Conservation (phyloP, 1,140 invertebrate genomes). For the Druon quercuslanigerum region DNA sequence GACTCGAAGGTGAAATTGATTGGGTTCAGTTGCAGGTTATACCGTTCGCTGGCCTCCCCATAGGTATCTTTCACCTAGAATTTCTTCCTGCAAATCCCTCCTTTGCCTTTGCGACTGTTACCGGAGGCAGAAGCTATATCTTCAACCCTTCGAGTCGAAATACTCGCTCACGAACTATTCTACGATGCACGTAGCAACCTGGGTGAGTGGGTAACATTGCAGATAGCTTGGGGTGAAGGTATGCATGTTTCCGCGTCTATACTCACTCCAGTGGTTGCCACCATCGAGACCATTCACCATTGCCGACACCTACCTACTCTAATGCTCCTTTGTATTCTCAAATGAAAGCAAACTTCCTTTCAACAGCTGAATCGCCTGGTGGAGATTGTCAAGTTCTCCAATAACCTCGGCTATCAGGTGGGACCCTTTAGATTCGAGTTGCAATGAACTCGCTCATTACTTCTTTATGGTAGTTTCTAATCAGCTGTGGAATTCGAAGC, state of each 20-base stretch:
- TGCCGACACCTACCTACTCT: conserved; percentile 8
- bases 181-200: conserved; percentile 44
- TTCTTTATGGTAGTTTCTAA: background rate
- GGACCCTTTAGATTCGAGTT: background rate
- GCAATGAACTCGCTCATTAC: background rate
- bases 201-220: conserved; percentile 18
- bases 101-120: conserved; percentile 46
- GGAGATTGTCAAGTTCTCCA: conserved; percentile 3
- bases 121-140: conserved; percentile 56
- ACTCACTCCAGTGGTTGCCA: conserved; percentile 26
- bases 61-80: conserved; percentile 49
- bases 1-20: background rate
- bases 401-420: background rate
- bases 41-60: background rate
- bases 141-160: conserved; percentile 57
- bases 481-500: background rate
- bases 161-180: conserved; percentile 52
- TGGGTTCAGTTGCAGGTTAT: background rate
- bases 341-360: conserved; percentile 33
- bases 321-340: conserved; percentile 36
- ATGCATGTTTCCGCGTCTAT: conserved; percentile 38
- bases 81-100: conserved; percentile 57
- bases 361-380: background rate
- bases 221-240: background rate
- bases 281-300: conserved; percentile 15